Evolutionary conservation across 2,888 invertebrate species (phyloP), one percentile per base, ranked within the genome.

Genomic region (Zele albiditarsus): DNA sequence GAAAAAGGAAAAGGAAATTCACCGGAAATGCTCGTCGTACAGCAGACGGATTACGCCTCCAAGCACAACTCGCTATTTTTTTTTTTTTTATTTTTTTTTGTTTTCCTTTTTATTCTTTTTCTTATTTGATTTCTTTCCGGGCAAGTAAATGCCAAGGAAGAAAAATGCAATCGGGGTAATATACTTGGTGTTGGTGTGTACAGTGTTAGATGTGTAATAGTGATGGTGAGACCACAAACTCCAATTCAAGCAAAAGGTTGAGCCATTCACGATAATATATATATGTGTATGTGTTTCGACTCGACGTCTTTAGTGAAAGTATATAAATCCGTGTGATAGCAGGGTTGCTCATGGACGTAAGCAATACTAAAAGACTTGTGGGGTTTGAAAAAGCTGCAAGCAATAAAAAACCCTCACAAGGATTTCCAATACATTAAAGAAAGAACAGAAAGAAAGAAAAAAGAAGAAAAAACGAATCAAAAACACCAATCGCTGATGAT

Each of bases 91-190:
- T 53, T 3, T 72, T 33, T 23, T 12, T 66, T 16, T 31, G 49
- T 70, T 58, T 33, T 31, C 8, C n/a, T 23, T 20, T 33, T 14
- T 23, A 2, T 70, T 53, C 25, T 65, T 49, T 74, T 53, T 71
- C 70, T 67, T 60, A 72, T 63, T 42, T 65, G 69, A 74, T 78
- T 66, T 70, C 28, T 67, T 33, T 46, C 20, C 25, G 1, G 33
- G 60, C 67, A 63, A 66, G 73, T 31, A 73, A 71, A 75, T n/a
- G 63, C 42, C 31, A 70, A 38, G 65, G 33, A 53, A 53, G 53
- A 53, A 53, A 53, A 53, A 53, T 53, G 53, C 53, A 53, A 53
- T 53, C 53, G 53, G 20, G 20, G 53, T 20, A 53, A 53, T 53
- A 53, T 53, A 53, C 20, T 53, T 20, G 53, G 20, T 20, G 53